Conservation (phyloP, 2,797 vertebrate species). For the Gallirallus australis region DNA sequence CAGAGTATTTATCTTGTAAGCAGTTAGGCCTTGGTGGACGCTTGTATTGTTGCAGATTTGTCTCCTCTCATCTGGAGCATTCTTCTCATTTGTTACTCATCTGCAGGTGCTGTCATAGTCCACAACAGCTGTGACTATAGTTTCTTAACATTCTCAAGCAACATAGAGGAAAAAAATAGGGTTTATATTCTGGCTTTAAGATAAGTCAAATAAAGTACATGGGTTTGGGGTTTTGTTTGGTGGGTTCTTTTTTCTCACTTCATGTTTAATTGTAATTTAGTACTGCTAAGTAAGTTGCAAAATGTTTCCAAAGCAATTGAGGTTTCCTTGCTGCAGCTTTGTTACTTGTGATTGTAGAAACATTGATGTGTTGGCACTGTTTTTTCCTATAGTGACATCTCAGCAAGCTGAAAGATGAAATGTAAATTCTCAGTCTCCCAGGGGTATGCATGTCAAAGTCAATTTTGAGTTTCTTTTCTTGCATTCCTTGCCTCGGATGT, state of each 20-base stretch:
- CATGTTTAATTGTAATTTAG: background rate
- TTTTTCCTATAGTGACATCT: constrained; percentile 70
- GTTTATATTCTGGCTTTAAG: background rate
- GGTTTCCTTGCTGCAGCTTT: background rate
- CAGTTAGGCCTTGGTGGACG: constrained; percentile 73
- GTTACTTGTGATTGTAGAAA: constrained; percentile 25
- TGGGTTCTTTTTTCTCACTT: constrained; percentile 32
- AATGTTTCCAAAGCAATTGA: constrained; percentile 37
- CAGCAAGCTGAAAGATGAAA: constrained; percentile 49
- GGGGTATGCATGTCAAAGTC: constrained; percentile 57
- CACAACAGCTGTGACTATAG: background rate
- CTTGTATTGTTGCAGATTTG: constrained; percentile 77
- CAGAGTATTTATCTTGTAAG: constrained; percentile 77
- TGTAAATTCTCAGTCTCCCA: constrained; percentile 43
- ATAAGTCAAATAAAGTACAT: background rate
- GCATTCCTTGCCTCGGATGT: constrained; percentile 13
- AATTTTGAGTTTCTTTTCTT: constrained; percentile 63
- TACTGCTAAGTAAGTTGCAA: background rate
- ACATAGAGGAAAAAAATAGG: constrained; percentile 16
- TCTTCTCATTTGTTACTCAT: constrained; percentile 74
- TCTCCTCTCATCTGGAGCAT: constrained; percentile 72
- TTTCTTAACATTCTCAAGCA: constrained; percentile 21
- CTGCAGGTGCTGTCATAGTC: constrained; percentile 60
- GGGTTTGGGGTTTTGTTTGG: background rate
- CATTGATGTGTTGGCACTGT: constrained; percentile 28